phyloP scores from a whole-genome alignment of 2,113 vertebrate genomes.

The Ptyas mucosa region DNA sequence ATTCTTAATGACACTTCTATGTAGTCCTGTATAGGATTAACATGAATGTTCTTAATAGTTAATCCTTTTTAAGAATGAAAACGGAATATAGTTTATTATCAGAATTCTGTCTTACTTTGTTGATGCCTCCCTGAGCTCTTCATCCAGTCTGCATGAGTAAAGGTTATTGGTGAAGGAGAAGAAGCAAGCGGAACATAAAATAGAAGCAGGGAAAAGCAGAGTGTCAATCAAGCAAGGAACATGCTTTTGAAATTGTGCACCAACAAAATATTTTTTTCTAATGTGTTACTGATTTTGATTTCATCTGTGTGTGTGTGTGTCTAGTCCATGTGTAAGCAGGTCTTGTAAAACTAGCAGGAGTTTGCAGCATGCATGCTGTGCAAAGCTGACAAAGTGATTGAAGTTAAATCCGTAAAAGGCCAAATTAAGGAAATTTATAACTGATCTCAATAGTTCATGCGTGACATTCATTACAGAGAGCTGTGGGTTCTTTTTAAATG shows the following conservation, averaged over 20 bases:
- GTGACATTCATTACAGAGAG: constrained; percentile 31
- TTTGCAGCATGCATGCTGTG: constrained; percentile 60
- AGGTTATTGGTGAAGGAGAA: constrained; percentile 64
- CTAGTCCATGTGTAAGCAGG: constrained; percentile 40
- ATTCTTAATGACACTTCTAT: neutral
- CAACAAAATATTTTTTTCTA: constrained; percentile 18
- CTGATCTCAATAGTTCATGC: constrained; percentile 73
- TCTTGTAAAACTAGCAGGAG: constrained; percentile 44
- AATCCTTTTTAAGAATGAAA: constrained; percentile 49
- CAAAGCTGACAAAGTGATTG: constrained; percentile 56
- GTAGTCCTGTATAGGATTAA: neutral
- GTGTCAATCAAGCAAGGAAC: constrained; percentile 52
- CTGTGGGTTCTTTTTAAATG: constrained; percentile 22
- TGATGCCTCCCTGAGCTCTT: constrained; percentile 88
- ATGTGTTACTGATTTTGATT: constrained; percentile 1
- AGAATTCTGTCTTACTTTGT: constrained; percentile 84
- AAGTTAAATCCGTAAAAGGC: constrained; percentile 63
- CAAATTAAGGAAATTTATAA: constrained; percentile 56
- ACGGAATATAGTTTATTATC: constrained; percentile 52
- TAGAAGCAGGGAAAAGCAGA: constrained; percentile 70
- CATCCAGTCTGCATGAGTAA: constrained; percentile 86
- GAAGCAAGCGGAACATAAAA: constrained; percentile 76
- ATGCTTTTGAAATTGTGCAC: constrained; percentile 34
- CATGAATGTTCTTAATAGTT: neutral
- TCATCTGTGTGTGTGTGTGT: neutral